phyloP scores from a whole-genome alignment of 2,888 invertebrate species.

The Hypselothyrea guttata region DNA sequence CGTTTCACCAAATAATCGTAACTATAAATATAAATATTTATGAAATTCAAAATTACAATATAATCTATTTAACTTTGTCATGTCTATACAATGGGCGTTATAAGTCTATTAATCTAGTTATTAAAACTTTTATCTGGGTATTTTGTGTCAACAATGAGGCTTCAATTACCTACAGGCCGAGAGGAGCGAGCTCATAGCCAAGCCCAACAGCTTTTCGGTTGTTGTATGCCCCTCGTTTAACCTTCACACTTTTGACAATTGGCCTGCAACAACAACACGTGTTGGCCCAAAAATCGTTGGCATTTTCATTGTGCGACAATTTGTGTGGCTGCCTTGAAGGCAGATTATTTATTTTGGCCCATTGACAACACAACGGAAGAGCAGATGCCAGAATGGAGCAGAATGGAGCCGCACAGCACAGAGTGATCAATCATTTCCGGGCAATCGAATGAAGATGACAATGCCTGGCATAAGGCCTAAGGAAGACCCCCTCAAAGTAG shows the following conservation, averaged over 20 bases:
- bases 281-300: constrained; percentile 22
- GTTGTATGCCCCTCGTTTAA: constrained; percentile 40
- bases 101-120: constrained; percentile 4
- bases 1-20: neutral
- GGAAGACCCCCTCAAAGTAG: neutral
- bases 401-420: constrained; percentile 2
- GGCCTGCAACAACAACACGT: constrained; percentile 13
- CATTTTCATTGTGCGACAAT: constrained; percentile 52
- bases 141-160: constrained; percentile 6
- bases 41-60: neutral
- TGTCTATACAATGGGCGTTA: neutral
- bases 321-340: constrained; percentile 33
- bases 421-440: constrained; percentile 70
- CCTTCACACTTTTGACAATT: constrained; percentile 55
- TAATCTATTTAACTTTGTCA: neutral
- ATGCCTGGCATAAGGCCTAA: constrained; percentile 18
- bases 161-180: constrained; percentile 1
- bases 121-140: neutral
- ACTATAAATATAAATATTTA: no score
- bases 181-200: neutral
- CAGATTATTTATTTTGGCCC: constrained; percentile 58
- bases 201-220: constrained; percentile 2
- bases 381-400: neutral
- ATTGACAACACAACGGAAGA: constrained; percentile 34
- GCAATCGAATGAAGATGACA: constrained; percentile 60